Evolutionary conservation across 2,113 vertebrate species (phyloP).

Genomic region (Oncorhynchus keta): DNA sequence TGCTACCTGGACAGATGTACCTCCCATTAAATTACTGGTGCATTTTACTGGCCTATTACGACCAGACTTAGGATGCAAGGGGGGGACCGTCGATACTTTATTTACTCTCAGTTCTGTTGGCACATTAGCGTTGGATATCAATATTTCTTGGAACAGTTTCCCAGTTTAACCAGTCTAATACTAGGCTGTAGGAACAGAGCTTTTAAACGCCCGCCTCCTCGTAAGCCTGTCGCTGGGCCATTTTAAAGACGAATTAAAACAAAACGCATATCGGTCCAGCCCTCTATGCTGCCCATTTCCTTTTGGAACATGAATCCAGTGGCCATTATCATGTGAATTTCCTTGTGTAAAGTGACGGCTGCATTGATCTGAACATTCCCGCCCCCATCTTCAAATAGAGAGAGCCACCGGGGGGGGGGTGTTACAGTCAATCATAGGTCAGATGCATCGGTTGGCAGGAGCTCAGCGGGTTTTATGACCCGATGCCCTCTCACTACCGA

Average conservation of each 20-base stretch:
- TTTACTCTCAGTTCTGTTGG: conserved; percentile 15
- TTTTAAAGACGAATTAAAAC: conserved; percentile 50
- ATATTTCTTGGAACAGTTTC: conserved; percentile 1
- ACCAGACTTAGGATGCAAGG: neutral
- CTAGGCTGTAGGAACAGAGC: neutral
- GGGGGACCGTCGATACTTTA: conserved; percentile 11
- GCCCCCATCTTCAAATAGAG: conserved; percentile 29
- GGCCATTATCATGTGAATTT: conserved; percentile 46
- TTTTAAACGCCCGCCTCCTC: neutral
- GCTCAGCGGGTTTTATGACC: neutral
- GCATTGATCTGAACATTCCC: conserved; percentile 37
- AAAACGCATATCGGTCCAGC: conserved; percentile 32
- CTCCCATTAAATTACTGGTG: conserved; percentile 26
- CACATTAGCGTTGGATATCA: neutral
- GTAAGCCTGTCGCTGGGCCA: conserved; percentile 15
- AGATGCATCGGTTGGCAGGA: neutral
- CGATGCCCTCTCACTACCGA: neutral
- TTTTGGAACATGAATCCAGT: neutral
- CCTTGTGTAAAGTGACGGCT: conserved; percentile 38
- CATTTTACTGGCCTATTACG: conserved; percentile 14
- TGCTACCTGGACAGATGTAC: conserved; percentile 6
- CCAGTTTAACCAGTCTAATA: conserved; percentile 22
- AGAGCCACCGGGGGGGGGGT: neutral
- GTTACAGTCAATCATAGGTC: conserved; percentile 29
- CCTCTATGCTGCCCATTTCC: neutral